Conservation (phyloP, 2,888 invertebrate genomes). For the Nebria salina region DNA sequence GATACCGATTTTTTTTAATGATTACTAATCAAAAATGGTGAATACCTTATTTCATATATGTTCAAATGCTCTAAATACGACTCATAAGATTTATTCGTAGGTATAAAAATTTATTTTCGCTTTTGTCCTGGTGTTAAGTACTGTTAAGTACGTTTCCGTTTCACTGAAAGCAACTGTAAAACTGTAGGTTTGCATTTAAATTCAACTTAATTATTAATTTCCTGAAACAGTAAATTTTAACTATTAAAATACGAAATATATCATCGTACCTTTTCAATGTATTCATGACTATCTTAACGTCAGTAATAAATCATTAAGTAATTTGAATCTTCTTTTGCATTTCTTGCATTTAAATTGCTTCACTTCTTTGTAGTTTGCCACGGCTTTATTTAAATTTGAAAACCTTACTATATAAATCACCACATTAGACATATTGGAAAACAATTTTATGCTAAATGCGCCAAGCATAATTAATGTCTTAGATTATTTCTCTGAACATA, state of each 20-base stretch:
- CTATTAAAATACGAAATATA: neutral
- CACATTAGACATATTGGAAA: constrained; percentile 1
- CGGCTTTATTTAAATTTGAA: neutral
- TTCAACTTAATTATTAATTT: neutral
- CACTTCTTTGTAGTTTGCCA: neutral
- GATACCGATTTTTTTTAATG: too few relatives aligned
- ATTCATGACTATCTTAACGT: neutral
- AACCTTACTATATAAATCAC: neutral
- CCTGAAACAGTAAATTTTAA: neutral
- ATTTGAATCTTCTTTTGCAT: neutral
- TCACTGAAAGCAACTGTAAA: neutral
- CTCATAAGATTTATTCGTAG: neutral
- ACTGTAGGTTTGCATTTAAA: neutral
- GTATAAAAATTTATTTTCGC: neutral
- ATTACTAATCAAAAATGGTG: too few relatives aligned
- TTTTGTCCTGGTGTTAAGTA: neutral
- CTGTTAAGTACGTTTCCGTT: neutral
- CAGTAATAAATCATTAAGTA: neutral
- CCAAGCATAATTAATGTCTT: neutral
- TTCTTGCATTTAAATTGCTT: neutral
- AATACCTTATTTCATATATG: too few relatives aligned
- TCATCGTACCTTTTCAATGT: neutral
- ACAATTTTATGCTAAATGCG: neutral
- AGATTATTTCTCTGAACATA: neutral
- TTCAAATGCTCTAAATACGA: too few relatives aligned